Evolutionary conservation across 2,113 vertebrate genomes (phyloP), one percentile per base, ranked within the genome.

Genomic region (Melozone crissalis): DNA sequence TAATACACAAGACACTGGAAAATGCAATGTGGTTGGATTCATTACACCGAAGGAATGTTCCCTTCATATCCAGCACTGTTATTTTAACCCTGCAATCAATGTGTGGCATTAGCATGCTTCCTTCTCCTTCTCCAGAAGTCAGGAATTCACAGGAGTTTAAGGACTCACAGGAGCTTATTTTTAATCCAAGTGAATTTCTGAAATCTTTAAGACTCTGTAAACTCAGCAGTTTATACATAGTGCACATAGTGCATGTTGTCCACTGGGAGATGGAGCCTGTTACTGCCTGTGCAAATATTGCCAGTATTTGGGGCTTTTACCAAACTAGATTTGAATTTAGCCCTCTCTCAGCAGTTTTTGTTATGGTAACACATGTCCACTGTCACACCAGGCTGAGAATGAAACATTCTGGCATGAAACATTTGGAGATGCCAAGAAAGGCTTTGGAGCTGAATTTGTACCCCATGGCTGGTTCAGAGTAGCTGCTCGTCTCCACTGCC

Each of bases 131-230:
- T 77, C 51, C 77, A 94, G 80, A 94, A 86, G 95, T 54, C 88
- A 96, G 74, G 89, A 90, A 94, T 95, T 92, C 86, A 55, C 65
- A 77, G 80, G 79, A 92, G 80, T 89, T 84, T 67, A 31, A 65
- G 76, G 68, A 67, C 89, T 94, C 80, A 62, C 30, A 86, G 68
- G 51, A 90, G 85, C 79, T 96, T 97, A 88, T 55, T 90, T 93
- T 93, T 95, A 94, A 97, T 94, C 93, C 94, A 75, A 39, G n/a
- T 47, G 65, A 59, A 78, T 93, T 81, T 74, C 68, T 92, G 65
- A 59, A 72, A 92, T 93, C 65, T 59, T 75, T 72, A n/a, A 47
- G 43, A 37, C 44, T 46, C 28, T 74, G 28, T 92, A 73, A 94
- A 61, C 43, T 52, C 89, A 75, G 59, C 35, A 43, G 43, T 74